A percentile compares a stretch with the other conserved stretches of the same genome.
Evolutionary conservation across 2,888 invertebrate species (phyloP).

Genomic region (Nipponacmea schrenckii): DNA sequence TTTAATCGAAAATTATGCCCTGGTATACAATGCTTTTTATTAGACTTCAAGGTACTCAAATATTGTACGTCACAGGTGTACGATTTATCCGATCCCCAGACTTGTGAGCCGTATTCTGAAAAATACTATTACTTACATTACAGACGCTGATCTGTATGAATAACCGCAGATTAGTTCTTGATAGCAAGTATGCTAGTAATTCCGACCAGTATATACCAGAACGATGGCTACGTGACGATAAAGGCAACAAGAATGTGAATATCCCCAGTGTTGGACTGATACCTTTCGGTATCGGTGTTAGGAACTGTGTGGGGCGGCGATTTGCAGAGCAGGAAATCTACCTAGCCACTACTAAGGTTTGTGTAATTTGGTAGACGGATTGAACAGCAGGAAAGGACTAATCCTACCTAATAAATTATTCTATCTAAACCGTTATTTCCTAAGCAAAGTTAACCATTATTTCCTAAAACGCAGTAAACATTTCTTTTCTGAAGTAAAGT

Average conservation of each 20-base stretch:
- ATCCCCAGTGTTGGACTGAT: slow-evolving; percentile 39
- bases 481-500: too few relatives aligned
- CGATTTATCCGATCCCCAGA: too few relatives aligned
- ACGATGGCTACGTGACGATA: slow-evolving; percentile 40
- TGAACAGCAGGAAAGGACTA: too few relatives aligned
- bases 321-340: slow-evolving; percentile 69
- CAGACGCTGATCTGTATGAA: slow-evolving; percentile 31
- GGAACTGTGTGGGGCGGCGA: slow-evolving; percentile 63
- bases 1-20: too few relatives aligned
- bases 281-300: slow-evolving; percentile 49
- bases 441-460: too few relatives aligned
- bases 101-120: not conserved
- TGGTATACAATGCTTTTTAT: too few relatives aligned
- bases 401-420: too few relatives aligned
- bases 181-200: slow-evolving; percentile 31
- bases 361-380: not conserved
- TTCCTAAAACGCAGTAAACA: too few relatives aligned
- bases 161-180: slow-evolving; percentile 25
- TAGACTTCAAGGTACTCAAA: too few relatives aligned
- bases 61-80: too few relatives aligned
- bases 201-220: slow-evolving; percentile 44
- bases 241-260: slow-evolving; percentile 12
- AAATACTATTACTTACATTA: not conserved
- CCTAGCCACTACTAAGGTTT: slow-evolving; percentile 35
- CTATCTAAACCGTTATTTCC: too few relatives aligned